A percentile compares a stretch with the other conserved stretches of the same genome.
phyloP scores from a whole-genome alignment of 2,113 vertebrate species.

The Ginglymostoma cirratum region DNA sequence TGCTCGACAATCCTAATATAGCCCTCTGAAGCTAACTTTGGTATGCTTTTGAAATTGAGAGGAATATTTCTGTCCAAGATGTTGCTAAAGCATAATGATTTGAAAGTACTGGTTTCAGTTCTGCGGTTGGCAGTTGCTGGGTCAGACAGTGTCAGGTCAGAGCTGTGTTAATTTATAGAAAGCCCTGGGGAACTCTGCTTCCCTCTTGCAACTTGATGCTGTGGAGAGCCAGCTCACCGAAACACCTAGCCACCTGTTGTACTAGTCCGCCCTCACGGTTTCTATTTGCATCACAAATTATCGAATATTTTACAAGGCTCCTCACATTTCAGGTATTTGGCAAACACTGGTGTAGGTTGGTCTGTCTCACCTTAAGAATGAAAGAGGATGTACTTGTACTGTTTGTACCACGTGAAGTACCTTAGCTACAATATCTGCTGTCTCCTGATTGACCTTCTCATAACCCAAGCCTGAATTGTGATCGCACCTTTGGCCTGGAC shows the following conservation, averaged over 20 bases:
- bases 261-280: background rate
- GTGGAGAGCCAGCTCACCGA: background rate
- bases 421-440: background rate
- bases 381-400: background rate
- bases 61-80: background rate
- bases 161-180: background rate
- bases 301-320: background rate
- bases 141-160: background rate
- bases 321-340: no score
- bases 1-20: background rate
- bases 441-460: background rate
- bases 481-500: no score
- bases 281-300: background rate
- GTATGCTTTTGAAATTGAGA: background rate
- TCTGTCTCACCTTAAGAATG: background rate
- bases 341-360: background rate
- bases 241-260: background rate
- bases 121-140: background rate
- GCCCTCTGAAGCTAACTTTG: background rate
- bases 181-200: background rate
- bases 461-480: background rate
- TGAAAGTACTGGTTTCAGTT: constrained; percentile 15
- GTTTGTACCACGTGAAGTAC: background rate
- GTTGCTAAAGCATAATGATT: background rate
- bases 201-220: background rate